These are phyloP conservation scores for Alcis repandata DNA, from an alignment of 2,888 invertebrate genomes.

Conservation along the genomic window DNA sequence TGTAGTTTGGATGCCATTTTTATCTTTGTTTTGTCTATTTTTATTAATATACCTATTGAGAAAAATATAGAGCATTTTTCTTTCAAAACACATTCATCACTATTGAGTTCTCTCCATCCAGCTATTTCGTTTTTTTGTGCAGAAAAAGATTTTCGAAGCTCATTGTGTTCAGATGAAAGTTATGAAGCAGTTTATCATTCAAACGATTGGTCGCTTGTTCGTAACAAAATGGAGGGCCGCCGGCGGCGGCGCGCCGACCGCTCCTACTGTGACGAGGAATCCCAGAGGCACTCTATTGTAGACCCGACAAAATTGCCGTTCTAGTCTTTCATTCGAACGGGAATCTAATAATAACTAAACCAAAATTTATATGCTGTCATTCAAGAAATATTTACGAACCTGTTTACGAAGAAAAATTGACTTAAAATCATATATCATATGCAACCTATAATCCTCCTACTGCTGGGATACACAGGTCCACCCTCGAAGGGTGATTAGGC, in stretches of 20 bases:
- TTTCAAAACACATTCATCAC: conserved; percentile 6
- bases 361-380: not conserved
- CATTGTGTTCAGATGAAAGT: conserved; percentile 56
- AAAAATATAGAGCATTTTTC: not conserved
- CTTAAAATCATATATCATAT: too few species aligned
- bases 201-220: conserved; percentile 53
- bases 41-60: too few species aligned
- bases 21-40: too few species aligned
- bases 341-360: conserved; percentile 52
- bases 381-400: not conserved
- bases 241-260: conserved; percentile 29
- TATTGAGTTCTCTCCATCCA: conserved; percentile 18
- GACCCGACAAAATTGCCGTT: conserved; percentile 55
- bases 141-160: conserved; percentile 40
- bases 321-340: conserved; percentile 54
- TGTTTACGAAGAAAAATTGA: not conserved
- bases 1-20: not conserved
- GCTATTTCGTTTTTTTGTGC: conserved; percentile 21
- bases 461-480: too few species aligned
- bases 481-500: too few species aligned
- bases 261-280: conserved; percentile 41
- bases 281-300: conserved; percentile 60
- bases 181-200: conserved; percentile 54
- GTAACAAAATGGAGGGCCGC: conserved; percentile 43
- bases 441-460: too few species aligned